phyloP scores from a whole-genome alignment of 2,797 vertebrate species.

The Danio choprae region DNA sequence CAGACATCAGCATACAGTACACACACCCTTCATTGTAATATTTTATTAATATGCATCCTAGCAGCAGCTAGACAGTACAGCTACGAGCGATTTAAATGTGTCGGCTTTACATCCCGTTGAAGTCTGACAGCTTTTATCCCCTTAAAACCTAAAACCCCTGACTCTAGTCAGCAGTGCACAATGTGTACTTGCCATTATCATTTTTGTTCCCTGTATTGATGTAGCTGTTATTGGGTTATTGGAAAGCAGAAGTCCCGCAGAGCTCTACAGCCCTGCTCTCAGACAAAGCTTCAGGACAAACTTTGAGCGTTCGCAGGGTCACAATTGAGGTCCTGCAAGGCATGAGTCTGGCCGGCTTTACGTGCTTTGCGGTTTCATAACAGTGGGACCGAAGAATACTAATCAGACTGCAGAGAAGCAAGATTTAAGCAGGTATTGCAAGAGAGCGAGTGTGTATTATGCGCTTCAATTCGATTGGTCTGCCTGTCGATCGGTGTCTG shows the following conservation, averaged over 20 bases:
- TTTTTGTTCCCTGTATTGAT: conserved; percentile 20
- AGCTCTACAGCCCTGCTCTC: conserved; percentile 11
- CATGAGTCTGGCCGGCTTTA: conserved; percentile 24
- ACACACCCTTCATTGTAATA: neutral
- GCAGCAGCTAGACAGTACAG: neutral
- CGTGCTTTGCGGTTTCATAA: conserved; percentile 37
- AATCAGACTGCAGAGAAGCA: conserved; percentile 25
- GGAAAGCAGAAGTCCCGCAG: conserved; percentile 26
- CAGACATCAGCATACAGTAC: too few species aligned
- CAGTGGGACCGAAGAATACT: conserved; percentile 43
- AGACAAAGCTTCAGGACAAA: conserved; percentile 32
- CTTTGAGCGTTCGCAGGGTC: conserved; percentile 33
- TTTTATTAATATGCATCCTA: neutral
- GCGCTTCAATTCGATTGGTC: conserved; percentile 22
- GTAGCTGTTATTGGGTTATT: conserved; percentile 36
- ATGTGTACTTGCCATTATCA: conserved; percentile 17
- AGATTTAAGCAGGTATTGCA: neutral
- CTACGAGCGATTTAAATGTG: neutral
- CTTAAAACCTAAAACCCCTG: conserved; percentile 7
- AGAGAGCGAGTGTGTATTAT: neutral
- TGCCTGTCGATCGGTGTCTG: neutral
- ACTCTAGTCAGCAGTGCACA: neutral
- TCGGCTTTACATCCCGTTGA: conserved; percentile 11
- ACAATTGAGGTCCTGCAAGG: conserved; percentile 36
- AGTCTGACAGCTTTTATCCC: neutral